A percentile compares a stretch with the other conserved stretches of the same genome.
Evolutionary conservation across 2,113 vertebrate species (phyloP).

Genomic region (Lasiurus cinereus): DNA sequence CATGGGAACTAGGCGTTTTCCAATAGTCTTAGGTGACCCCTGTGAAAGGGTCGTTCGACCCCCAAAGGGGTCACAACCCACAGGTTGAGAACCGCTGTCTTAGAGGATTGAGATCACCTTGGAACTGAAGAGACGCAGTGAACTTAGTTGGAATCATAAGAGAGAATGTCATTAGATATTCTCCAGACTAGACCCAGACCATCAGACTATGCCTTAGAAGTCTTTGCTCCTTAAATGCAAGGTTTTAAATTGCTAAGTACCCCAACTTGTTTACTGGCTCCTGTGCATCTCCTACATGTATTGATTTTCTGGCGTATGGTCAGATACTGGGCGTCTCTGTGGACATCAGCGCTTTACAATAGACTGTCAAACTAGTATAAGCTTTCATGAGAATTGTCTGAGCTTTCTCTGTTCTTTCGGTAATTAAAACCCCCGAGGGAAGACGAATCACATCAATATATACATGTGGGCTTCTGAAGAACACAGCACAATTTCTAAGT

Average conservation of each 20-base stretch:
- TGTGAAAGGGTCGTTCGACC: too few species aligned
- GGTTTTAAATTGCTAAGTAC: neutral
- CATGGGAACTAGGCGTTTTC: too few species aligned
- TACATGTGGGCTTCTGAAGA: neutral
- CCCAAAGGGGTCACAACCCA: too few species aligned
- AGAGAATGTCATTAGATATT: neutral
- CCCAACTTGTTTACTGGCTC: neutral
- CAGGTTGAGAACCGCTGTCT: too few species aligned
- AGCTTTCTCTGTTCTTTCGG: neutral
- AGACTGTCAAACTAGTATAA: neutral
- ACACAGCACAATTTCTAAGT: neutral
- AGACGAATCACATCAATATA: neutral
- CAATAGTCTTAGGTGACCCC: too few species aligned
- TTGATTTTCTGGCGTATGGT: neutral
- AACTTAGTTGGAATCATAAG: neutral
- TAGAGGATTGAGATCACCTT: neutral
- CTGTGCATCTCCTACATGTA: too few species aligned
- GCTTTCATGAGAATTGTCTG: neutral
- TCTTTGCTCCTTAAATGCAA: neutral
- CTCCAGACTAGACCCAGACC: neutral
- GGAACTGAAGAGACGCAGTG: neutral
- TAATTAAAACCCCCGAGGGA: neutral
- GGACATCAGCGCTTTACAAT: neutral
- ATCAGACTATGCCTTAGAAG: neutral
- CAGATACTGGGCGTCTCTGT: too few species aligned